A percentile compares a stretch with the other conserved stretches of the same genome.
Evolutionary conservation across 23 tunicate genomes (phyloP).

Genomic region (Phallusia fumigata): DNA sequence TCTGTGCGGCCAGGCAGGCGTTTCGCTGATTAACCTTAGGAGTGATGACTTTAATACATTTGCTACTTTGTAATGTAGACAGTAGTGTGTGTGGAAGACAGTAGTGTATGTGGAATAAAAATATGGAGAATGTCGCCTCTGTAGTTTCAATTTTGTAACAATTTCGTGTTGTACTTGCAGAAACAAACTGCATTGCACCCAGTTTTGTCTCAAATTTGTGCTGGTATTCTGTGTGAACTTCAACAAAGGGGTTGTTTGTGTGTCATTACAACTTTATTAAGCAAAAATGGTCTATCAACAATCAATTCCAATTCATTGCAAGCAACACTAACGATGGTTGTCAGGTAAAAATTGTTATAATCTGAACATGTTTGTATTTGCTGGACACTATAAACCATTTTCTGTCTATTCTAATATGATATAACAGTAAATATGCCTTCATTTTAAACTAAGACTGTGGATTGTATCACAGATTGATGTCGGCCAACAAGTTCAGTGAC

Average conservation of each 20-base stretch:
- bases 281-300: neutral
- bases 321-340: neutral
- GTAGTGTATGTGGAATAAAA: too few relatives aligned
- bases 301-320: neutral
- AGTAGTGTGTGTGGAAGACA: too few relatives aligned
- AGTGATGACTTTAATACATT: too few relatives aligned
- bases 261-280: slow-evolving; percentile 17
- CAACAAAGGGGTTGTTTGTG: slow-evolving; percentile 32
- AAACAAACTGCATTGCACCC: slow-evolving; percentile 35
- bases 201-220: slow-evolving; percentile 48
- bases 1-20: too few relatives aligned
- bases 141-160: neutral
- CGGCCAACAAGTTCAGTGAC: slow-evolving; percentile 25
- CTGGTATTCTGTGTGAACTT: slow-evolving; percentile 19
- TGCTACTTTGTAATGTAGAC: too few relatives aligned
- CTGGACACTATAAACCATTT: too few relatives aligned
- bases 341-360: neutral
- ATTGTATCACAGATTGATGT: slow-evolving; percentile 26
- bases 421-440: neutral
- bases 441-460: neutral
- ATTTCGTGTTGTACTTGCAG: slow-evolving; percentile 7
- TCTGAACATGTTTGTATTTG: too few relatives aligned
- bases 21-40: too few relatives aligned
- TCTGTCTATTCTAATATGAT: too few relatives aligned
- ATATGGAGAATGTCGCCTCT: too few relatives aligned